phyloP scores from a whole-genome alignment of 2,113 vertebrate species.

The Barbus barbus region DNA sequence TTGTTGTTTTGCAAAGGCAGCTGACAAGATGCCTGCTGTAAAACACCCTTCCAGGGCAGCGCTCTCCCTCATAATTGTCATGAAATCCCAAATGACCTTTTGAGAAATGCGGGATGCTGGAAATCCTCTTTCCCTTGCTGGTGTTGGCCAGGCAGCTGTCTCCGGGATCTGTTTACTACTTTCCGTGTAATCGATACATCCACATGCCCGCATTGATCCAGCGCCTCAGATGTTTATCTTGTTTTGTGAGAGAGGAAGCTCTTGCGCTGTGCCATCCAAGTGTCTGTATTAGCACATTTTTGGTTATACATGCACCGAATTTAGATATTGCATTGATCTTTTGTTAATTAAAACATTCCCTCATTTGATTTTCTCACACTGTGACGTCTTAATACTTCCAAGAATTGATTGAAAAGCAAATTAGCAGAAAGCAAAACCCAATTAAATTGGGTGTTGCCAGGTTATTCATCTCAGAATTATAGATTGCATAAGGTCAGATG shows the following conservation, averaged over 20 bases:
- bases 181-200: conserved; percentile 36
- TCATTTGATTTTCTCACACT: background rate
- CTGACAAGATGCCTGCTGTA: background rate
- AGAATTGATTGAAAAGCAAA: conserved; percentile 3
- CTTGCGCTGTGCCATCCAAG: background rate
- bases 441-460: background rate
- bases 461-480: conserved; percentile 19
- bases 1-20: background rate
- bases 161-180: conserved; percentile 14
- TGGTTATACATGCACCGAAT: background rate
- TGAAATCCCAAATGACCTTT: background rate
- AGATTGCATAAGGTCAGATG: conserved; percentile 12
- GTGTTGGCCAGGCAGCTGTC: conserved; percentile 28
- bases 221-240: background rate
- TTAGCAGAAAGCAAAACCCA: background rate
- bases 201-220: conserved; percentile 16
- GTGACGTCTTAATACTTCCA: background rate
- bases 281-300: background rate
- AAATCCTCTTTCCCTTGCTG: background rate
- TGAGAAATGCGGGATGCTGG: background rate
- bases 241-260: conserved; percentile 24
- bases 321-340: background rate
- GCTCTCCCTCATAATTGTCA: background rate
- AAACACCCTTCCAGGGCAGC: background rate
- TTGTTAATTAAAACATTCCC: background rate